Conservation (phyloP, 2,888 invertebrate genomes). For the Venusia cambrica region DNA sequence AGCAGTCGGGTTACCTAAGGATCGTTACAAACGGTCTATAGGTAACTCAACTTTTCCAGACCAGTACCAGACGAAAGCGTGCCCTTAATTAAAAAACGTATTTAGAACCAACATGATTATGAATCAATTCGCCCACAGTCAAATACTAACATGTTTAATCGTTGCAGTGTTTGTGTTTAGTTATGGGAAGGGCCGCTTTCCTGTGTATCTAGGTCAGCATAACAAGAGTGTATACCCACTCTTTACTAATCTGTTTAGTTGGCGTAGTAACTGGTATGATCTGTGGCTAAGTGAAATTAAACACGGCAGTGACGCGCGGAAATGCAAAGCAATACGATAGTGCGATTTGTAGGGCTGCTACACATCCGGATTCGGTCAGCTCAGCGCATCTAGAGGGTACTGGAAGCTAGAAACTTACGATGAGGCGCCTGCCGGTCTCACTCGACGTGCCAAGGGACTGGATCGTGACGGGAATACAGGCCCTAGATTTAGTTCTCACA, state of each 20-base stretch:
- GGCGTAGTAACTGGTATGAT: slow-evolving; percentile 19
- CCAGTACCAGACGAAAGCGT: too few relatives aligned
- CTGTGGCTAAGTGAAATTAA: slow-evolving; percentile 50
- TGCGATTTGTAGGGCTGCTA: slow-evolving; percentile 19
- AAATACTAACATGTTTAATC: slow-evolving; percentile 20
- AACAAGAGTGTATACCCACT: slow-evolving; percentile 48
- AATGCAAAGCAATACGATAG: slow-evolving; percentile 32
- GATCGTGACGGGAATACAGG: too few relatives aligned
- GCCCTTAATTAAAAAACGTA: neutral
- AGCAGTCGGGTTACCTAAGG: too few relatives aligned
- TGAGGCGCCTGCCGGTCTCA: too few relatives aligned
- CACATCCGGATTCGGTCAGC: slow-evolving; percentile 16
- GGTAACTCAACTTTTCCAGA: neutral
- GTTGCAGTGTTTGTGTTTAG: slow-evolving; percentile 29
- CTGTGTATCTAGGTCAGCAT: slow-evolving; percentile 57
- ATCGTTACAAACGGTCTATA: neutral
- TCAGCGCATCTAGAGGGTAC: too few relatives aligned
- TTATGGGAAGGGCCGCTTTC: slow-evolving; percentile 64
- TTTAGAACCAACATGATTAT: slow-evolving; percentile 11
- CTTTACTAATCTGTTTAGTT: too few relatives aligned
- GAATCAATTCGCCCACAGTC: slow-evolving; percentile 19
- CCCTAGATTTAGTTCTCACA: too few relatives aligned
- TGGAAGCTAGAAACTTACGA: too few relatives aligned
- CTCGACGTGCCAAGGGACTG: too few relatives aligned
- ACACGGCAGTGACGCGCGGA: slow-evolving; percentile 39